Conservation (phyloP, 1,140 invertebrate genomes). For the Papilio polyxenes region DNA sequence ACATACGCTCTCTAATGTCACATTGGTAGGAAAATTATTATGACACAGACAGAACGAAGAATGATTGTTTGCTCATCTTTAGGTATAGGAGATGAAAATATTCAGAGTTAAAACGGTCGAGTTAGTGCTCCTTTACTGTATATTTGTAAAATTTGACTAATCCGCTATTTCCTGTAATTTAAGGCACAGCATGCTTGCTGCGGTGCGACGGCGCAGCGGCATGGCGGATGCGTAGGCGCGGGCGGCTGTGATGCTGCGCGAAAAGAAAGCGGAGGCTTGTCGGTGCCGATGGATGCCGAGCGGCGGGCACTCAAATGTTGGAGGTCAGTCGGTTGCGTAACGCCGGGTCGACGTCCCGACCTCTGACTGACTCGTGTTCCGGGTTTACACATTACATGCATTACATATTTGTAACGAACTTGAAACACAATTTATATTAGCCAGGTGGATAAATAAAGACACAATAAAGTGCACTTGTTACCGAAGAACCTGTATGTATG, state of each 20-base stretch:
- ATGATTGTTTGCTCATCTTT: too few species aligned
- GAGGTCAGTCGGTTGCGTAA: constrained; percentile 36
- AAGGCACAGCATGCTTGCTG: not conserved
- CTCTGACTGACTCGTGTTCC: not conserved
- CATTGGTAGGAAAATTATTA: too few species aligned
- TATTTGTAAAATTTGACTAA: too few species aligned
- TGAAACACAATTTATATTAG: not conserved
- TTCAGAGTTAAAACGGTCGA: too few species aligned
- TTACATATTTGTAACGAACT: not conserved
- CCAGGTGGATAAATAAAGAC: not conserved
- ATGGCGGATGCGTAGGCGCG: constrained; percentile 42
- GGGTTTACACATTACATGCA: not conserved
- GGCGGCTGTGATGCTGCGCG: constrained; percentile 8
- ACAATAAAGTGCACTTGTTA: not conserved
- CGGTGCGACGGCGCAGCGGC: constrained; percentile 32
- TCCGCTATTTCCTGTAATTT: constrained; percentile 35
- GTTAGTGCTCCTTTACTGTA: too few species aligned
- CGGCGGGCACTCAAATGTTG: constrained; percentile 39
- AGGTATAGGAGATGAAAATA: not conserved
- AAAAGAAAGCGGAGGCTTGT: constrained; percentile 36
- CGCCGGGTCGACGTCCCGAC: constrained; percentile 17
- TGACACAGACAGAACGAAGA: too few species aligned
- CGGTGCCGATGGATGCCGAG: not conserved
- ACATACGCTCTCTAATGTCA: not conserved
- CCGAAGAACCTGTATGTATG: not conserved